Base-by-base conservation (phyloP, 2,113 vertebrate species). In the Formicarius rufipectus region DNA sequence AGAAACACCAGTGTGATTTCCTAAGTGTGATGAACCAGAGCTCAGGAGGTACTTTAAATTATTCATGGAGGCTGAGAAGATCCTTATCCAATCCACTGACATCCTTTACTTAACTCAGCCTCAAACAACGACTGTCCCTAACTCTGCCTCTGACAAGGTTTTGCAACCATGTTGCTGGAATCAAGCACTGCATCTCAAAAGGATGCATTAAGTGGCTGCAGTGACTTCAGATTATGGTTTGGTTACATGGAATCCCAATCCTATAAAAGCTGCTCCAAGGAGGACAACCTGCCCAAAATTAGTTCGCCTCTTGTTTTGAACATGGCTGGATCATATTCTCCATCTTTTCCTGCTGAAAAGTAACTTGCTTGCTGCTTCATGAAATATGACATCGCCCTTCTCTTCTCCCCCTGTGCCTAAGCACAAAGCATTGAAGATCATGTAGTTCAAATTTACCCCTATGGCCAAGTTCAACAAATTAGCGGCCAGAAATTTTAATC, bases 391-490 rank as follows among this genome's bases (percentile, higher is more conserved):
- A 77, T 84, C 25, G 9, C 55, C n/a, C 44, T 58, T 87, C 58
- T 80, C 24, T 49, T 85, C 79, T 94, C 56, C 56, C 78, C 47
- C 60, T 58, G 35, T 27, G 77, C 31, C 67, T 44, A 30, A 96
- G 88, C 74, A 94, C 33, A 37, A 88, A 89, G 86, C 89, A 69
- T 67, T 83, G 87, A 88, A 67, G 90, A 92, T 95, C 88, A 58
- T 67, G 92, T 96, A 89, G 87, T 94, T 94, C 89, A 91, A 93
- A 95, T 92, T 60, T 78, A 88, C n/a, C 87, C 76, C 62, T 82
- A 88, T 83, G 76, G 97, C 98, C 98, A 98, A 98, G 97, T 97
- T 98, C 98, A 98, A 98, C 97, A 98, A 96, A 98, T 98, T 97
- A 98, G 93, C 96, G 62, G 98, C 98, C 98, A 98, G 97, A 97